Percentiles rank a stretch among this genome's conserved stretches.
phyloP scores from a whole-genome alignment of 2,888 invertebrate species.

The Sceliomorpha sp. region DNA sequence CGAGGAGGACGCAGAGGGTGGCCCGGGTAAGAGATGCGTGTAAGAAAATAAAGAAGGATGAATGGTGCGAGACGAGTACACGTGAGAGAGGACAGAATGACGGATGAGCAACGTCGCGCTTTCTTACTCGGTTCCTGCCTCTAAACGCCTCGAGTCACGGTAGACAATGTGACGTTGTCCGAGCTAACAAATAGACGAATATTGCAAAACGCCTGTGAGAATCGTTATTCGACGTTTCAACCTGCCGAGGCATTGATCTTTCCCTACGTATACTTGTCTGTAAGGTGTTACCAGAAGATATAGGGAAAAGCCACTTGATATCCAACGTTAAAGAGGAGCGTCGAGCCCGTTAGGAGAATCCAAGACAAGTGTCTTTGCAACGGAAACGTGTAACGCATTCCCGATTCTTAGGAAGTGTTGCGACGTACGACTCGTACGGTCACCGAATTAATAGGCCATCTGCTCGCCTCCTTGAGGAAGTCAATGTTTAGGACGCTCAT shows the following conservation, averaged over 20 bases:
- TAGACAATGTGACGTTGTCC: slow-evolving; percentile 22
- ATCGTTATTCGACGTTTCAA: too few species aligned
- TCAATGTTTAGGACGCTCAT: slow-evolving; percentile 79
- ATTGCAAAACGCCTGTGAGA: too few species aligned
- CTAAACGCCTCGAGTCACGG: slow-evolving; percentile 21
- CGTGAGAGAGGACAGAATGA: slow-evolving; percentile 52
- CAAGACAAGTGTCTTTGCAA: slow-evolving; percentile 63
- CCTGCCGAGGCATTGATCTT: too few species aligned
- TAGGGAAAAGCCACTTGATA: too few species aligned
- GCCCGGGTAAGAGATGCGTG: slow-evolving; percentile 33
- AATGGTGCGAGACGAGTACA: slow-evolving; percentile 45
- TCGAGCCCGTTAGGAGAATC: slow-evolving; percentile 49
- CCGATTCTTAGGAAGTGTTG: slow-evolving; percentile 39
- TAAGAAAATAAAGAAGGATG: slow-evolving; percentile 53
- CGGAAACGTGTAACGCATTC: too few species aligned
- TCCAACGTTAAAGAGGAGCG: too few species aligned
- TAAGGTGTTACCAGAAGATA: too few species aligned
- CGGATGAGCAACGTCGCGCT: slow-evolving; percentile 49
- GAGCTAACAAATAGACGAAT: too few species aligned
- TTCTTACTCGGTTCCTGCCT: slow-evolving; percentile 47
- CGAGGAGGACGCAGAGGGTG: slow-evolving; percentile 43
- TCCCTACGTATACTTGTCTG: too few species aligned
- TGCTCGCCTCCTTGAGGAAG: slow-evolving; percentile 76
- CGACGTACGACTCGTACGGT: slow-evolving; percentile 41
- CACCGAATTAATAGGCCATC: slow-evolving; percentile 78